Evolutionary conservation across 2,797 vertebrate species (phyloP), one percentile per base, ranked within the genome.

Genomic region (Cyclopterus lumpus): DNA sequence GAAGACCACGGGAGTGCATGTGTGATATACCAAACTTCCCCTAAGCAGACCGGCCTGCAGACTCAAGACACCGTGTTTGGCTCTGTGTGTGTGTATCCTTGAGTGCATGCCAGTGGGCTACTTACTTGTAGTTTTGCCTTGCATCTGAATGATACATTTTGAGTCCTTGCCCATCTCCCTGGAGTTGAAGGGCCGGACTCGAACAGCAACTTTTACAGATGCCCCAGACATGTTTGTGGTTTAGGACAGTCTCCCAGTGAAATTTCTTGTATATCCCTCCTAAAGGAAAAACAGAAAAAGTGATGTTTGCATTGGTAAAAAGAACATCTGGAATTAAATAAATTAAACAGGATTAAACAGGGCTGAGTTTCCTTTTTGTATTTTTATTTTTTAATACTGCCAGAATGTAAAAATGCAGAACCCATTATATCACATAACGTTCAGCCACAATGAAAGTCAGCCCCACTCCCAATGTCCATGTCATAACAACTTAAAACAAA

Each of bases 131-230:
- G 97, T 97, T 92, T 96, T 99, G 93, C 98, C 98, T 93, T 99
- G 98, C 98, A 99, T 99, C 93, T 99, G 98, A 91, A 99, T 99
- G 90, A 99, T 99, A 92, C 98, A 99, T 94, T 99, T 99, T 73
- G 98, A 98, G 0, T 99, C 98, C 87, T 98, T 99, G 95, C 96
- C 89, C 71, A 88, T 97, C 88, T 99, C 98, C 81, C 98, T 96
- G 70, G 97, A 95, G 80, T 99, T 99, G 94, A 99, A 99, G 84
- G 98, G 98, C 63, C 98, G 95, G 58, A 99, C 98, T 48, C 98
- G 95, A 63, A 99, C 98, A 46, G 97, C 97, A 75, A 99, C 98
- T 94, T 99, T 99, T 85, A 99, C 98, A 0, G 98, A 99, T 32
- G 98, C 98, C 79, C 98, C 98, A 26, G 98, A 99, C 98, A 99